Evolutionary conservation across 2,113 vertebrate species (phyloP), one percentile per base, ranked within the genome.

Genomic region (Hemiscyllium ocellatum): DNA sequence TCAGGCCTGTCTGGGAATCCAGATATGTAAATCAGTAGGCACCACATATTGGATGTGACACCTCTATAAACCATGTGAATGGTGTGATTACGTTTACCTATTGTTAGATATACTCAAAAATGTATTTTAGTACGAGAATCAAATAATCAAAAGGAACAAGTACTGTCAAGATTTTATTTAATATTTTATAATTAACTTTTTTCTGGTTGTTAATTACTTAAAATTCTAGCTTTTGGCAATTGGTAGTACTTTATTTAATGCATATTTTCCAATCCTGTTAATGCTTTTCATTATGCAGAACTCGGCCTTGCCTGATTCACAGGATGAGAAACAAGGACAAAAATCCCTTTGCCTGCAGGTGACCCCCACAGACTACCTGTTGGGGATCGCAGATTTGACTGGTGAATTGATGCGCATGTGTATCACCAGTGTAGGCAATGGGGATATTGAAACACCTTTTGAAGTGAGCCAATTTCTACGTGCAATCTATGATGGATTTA

Each of bases 331-430:
- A 0, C 96, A 98, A 7, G 96, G 97, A 0, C 96, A 97, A 0
- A 96, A 96, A 24, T 97, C 97, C 0, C 98, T 97, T 96, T 97
- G 97, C 96, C 98, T 99, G 98, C 98, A 98, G 96, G 98, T 99
- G 85, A 99, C 98, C 0, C 98, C 98, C 0, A 98, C 99, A 0
- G 99, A 99, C 97, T 99, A 99, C 97, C 98, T 99, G 95, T 97
- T 99, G 96, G 99, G 99, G 24, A 98, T 99, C 96, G 99, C 99
- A 0, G 99, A 99, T 96, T 97, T 99, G 56, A 99, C 99, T 0
- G 99, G 99, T 26, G 99, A 99, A 97, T 97, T 99, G 96, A 99
- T 99, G 99, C 97, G 99, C 1, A 98, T 99, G 97, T 99, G 99
- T 96, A 99, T 99, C 96, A 98, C 98, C 97, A 99, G 99, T 0